phyloP scores from a whole-genome alignment of 2,797 vertebrate species.

The Halcyon badia region DNA sequence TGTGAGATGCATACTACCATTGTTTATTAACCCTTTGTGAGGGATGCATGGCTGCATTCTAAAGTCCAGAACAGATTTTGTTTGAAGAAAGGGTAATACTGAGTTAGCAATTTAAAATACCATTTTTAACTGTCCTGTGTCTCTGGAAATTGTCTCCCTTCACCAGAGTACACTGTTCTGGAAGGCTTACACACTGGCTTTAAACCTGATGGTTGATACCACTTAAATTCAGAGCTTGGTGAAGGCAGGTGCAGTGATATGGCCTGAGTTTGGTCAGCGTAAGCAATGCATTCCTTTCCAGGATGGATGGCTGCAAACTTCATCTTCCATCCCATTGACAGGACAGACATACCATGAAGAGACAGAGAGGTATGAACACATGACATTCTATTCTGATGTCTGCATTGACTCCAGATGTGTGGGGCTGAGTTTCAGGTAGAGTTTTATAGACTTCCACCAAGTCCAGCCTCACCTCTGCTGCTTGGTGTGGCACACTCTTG shows the following conservation, averaged over 20 bases:
- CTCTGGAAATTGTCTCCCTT: neutral
- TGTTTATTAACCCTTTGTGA: slow-evolving; percentile 25
- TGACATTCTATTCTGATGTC: neutral
- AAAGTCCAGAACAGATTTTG: neutral
- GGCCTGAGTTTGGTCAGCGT: neutral
- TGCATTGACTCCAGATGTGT: neutral
- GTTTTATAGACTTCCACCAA: neutral
- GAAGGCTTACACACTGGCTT: neutral
- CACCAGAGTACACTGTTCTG: neutral
- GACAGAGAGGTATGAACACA: neutral
- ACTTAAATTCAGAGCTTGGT: neutral
- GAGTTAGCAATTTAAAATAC: neutral
- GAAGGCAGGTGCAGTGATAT: neutral
- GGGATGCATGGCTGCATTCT: neutral
- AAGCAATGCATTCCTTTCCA: neutral
- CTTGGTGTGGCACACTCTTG: neutral
- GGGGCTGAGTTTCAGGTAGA: neutral
- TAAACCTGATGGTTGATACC: neutral
- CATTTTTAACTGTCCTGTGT: neutral
- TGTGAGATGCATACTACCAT: neutral
- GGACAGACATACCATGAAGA: neutral
- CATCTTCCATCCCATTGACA: neutral
- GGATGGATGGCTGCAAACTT: accelerated
- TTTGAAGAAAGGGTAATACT: neutral
- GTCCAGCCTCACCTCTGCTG: neutral